These are phyloP conservation scores for Antennarius maculatus DNA, from an alignment of 2,797 vertebrate genomes.

Conservation along the genomic window DNA sequence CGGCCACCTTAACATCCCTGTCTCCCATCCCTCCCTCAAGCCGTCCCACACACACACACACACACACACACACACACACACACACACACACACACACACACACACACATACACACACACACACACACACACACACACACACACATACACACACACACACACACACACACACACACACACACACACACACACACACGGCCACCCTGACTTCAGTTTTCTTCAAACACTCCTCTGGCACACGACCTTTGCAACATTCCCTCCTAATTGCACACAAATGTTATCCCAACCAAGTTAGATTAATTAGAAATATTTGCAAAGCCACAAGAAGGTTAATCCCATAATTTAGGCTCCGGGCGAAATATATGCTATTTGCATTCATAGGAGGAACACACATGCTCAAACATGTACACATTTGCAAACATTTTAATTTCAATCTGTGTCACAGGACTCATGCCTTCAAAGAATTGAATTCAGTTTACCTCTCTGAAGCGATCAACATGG, in stretches of 20 bases:
- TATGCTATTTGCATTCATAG: constrained; percentile 65
- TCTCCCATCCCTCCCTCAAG: constrained; percentile 69
- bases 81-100: constrained; percentile 33
- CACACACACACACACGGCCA: constrained; percentile 38
- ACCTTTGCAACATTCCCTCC: constrained; percentile 82
- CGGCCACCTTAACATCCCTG: constrained; percentile 67
- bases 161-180: constrained; percentile 31
- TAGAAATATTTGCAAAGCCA: constrained; percentile 85
- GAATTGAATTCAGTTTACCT: constrained; percentile 56
- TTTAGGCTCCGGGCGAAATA: constrained; percentile 73
- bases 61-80: constrained; percentile 33
- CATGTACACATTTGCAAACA: constrained; percentile 52
- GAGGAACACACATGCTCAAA: constrained; percentile 56
- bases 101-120: constrained; percentile 30
- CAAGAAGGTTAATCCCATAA: constrained; percentile 82
- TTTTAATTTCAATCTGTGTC: constrained; percentile 49
- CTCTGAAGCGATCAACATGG: constrained; percentile 61
- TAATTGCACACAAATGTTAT: constrained; percentile 86
- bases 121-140: constrained; percentile 35
- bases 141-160: constrained; percentile 26
- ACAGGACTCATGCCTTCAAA: constrained; percentile 33
- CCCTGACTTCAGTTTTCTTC: constrained; percentile 85
- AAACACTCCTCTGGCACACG: constrained; percentile 83
- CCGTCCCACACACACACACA: constrained; percentile 50
- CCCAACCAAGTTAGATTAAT: constrained; percentile 85